Base-by-base conservation (phyloP, 2,113 vertebrate genomes). In the Dromas ardeola region DNA sequence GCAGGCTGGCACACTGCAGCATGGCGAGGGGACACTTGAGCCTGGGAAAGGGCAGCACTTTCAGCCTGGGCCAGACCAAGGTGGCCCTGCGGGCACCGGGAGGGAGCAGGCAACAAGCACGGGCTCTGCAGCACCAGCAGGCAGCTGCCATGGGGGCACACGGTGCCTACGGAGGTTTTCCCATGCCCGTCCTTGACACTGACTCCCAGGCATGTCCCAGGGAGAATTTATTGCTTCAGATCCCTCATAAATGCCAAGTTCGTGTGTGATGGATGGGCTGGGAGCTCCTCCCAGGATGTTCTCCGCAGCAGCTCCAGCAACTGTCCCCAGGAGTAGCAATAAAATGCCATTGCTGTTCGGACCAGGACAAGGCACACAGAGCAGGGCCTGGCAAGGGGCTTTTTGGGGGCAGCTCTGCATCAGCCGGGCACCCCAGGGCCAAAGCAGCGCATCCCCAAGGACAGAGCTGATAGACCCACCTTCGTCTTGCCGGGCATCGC, bases 91-190 rank as follows among this genome's bases (percentile, higher is more conserved):
- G 11, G 23, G 30, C 4, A 5, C 36, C 3, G 3, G 80, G 50
- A 72, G 49, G 62, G n/a, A 86, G 27, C n/a, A 19, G 43, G 43
- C 25, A 32, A 5, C 32, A 15, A 38, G 42, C 16, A 8, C 1
- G 1, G 43, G 49, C 55, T 56, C 36, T 7, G 65, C 43, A 40
- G 71, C 6, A 8, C 36, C 3, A 0, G 10, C 19, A 1, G 0
- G 71, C 55, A 58, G 49, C 38, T n/a, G 47, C 49, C 4, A 0
- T 11, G 27, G 0, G 2, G 11, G 3, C 38, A 50, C 30, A 1
- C 1, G 16, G 52, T 10, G 8, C 38, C 45, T 47, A 45, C 0
- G 0, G 53, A 50, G 56, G 43, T 23, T 90, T 53, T 90, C 50
- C 69, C 32, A 29, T 89, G 69, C 55, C 61, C 0, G 0, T 26